Percentiles rank a stretch among this genome's conserved stretches.
phyloP scores from a whole-genome alignment of 2,888 invertebrate species.

The Stenchaetothrips biformis region DNA sequence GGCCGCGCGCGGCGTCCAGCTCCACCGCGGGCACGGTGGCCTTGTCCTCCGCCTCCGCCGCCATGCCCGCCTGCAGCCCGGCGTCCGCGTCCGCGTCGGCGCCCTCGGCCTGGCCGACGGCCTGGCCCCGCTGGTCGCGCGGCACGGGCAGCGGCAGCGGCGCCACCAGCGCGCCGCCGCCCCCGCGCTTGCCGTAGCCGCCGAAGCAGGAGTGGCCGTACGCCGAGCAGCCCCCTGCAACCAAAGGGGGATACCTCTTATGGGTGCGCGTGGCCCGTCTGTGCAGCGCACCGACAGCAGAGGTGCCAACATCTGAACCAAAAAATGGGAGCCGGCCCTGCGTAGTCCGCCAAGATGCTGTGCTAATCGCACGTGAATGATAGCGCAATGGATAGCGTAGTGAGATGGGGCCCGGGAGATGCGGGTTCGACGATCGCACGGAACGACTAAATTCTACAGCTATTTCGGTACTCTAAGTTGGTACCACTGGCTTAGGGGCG shows the following conservation, averaged over 20 bases:
- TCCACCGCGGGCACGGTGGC: neutral
- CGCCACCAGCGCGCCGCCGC: slow-evolving; percentile 34
- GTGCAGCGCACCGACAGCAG: too few species aligned
- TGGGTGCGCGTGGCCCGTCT: too few species aligned
- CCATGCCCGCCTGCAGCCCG: neutral
- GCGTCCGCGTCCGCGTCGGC: neutral
- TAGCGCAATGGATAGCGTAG: too few species aligned
- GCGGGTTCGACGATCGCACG: too few species aligned
- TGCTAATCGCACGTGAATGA: too few species aligned
- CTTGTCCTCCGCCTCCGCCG: neutral
- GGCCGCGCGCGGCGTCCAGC: neutral
- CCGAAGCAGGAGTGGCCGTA: slow-evolving; percentile 73
- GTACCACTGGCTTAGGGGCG: too few species aligned
- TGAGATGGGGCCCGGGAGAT: too few species aligned
- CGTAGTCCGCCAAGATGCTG: too few species aligned
- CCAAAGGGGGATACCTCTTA: too few species aligned
- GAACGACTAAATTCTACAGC: too few species aligned
- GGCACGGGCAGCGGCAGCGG: neutral
- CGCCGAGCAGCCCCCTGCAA: slow-evolving; percentile 62
- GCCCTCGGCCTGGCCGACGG: neutral
- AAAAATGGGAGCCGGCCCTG: neutral
- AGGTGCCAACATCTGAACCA: too few species aligned
- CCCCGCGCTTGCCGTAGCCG: slow-evolving; percentile 65
- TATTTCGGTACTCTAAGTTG: too few species aligned
- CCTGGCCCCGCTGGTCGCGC: neutral